Conservation (phyloP, 2,113 vertebrate genomes). For the Fulica atra region DNA sequence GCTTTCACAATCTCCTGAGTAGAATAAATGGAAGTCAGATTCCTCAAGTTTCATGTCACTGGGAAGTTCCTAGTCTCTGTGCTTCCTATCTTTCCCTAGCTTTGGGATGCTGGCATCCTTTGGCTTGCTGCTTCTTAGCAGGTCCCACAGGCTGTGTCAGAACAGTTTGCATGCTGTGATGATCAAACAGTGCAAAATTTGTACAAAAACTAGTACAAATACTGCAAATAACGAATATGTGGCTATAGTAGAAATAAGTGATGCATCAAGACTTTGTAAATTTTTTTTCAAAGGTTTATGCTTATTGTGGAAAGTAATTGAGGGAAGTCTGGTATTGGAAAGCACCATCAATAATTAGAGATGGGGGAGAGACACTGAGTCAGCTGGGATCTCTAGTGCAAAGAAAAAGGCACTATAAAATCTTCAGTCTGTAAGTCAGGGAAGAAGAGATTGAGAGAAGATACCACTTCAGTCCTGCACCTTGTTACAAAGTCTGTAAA, state of each 20-base stretch:
- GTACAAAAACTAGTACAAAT: background rate
- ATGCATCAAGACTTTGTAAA: background rate
- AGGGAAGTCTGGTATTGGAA: background rate
- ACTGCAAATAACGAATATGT: background rate
- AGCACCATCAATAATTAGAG: background rate
- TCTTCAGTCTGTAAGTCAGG: background rate
- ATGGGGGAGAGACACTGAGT: background rate
- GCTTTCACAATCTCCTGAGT: background rate
- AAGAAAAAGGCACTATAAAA: background rate
- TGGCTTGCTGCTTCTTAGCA: background rate
- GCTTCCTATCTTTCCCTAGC: background rate
- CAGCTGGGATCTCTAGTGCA: background rate
- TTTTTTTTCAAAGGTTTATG: background rate
- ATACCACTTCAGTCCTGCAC: background rate
- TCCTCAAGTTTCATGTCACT: background rate
- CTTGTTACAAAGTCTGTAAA: background rate
- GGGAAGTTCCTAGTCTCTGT: background rate
- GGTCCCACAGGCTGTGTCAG: accelerated
- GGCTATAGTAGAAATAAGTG: background rate
- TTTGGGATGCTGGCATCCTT: background rate
- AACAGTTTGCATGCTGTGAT: background rate
- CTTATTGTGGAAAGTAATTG: background rate
- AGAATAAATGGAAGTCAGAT: too few relatives aligned
- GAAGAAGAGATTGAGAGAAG: background rate
- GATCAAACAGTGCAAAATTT: background rate